Percentiles rank a stretch among this genome's conserved stretches.
These are phyloP conservation scores for Strigops habroptila DNA, from an alignment of 2,113 vertebrate genomes.

Conservation along the genomic window DNA sequence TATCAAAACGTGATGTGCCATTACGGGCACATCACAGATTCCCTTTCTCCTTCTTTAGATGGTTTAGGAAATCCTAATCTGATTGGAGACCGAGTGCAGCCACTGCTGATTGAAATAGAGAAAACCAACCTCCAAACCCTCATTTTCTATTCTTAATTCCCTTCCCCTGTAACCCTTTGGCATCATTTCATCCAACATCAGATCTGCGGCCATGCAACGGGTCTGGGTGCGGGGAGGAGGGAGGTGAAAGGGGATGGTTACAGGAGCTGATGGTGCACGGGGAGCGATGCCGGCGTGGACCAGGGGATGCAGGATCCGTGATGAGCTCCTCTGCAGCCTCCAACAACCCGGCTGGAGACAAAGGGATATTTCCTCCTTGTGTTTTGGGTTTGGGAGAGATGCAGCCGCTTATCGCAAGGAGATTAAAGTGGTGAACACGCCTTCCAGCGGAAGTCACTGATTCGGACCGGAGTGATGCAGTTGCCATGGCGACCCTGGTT, in stretches of 20 bases:
- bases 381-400: constrained; percentile 38
- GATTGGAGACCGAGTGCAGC: not conserved
- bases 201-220: not conserved
- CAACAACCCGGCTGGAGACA: constrained; percentile 46
- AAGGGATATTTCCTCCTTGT: constrained; percentile 22
- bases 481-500: constrained; percentile 92
- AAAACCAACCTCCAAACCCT: not conserved
- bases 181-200: not conserved
- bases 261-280: not conserved
- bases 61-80: not conserved
- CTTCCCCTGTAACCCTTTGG: not conserved
- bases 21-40: not conserved
- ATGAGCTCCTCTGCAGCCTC: not conserved
- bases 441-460: constrained; percentile 88
- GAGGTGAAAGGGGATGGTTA: not conserved
- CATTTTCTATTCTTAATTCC: not conserved
- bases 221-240: not conserved
- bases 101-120: not conserved
- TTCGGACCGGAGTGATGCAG: constrained; percentile 87
- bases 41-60: not conserved
- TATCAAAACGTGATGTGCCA: not conserved
- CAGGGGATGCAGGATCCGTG: not conserved
- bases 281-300: not conserved
- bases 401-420: constrained; percentile 59
- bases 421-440: constrained; percentile 77